These are phyloP conservation scores for Apodemia mormo DNA, from an alignment of 2,888 invertebrate species.

Conservation along the genomic window DNA sequence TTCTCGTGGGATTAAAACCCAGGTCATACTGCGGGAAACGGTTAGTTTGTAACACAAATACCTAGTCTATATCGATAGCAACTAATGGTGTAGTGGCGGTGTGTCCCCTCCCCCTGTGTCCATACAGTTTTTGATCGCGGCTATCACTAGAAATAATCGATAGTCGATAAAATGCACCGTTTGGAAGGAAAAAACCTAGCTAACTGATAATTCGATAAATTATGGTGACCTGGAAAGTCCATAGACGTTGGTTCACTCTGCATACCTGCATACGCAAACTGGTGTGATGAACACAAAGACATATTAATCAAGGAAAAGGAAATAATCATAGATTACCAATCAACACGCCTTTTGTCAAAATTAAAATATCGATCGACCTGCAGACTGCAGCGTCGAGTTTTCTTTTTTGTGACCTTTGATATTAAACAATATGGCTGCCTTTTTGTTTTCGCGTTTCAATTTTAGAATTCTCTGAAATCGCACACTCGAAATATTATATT, in stretches of 20 bases:
- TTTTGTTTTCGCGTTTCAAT: conserved; percentile 11
- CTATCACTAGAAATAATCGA: too few species aligned
- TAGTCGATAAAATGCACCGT: too few species aligned
- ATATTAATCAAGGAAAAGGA: not conserved
- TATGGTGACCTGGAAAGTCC: too few species aligned
- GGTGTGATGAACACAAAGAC: not conserved
- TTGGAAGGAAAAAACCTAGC: too few species aligned
- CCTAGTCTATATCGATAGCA: too few species aligned
- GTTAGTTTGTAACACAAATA: too few species aligned
- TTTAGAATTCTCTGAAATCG: not conserved
- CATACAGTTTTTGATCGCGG: too few species aligned
- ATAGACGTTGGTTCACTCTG: not conserved
- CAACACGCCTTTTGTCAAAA: not conserved
- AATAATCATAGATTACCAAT: not conserved
- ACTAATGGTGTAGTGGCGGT: too few species aligned
- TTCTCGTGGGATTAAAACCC: too few species aligned
- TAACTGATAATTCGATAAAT: too few species aligned
- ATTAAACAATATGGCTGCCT: conserved; percentile 20
- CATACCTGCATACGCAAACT: not conserved
- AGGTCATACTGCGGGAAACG: too few species aligned
- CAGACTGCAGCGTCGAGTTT: conserved; percentile 7
- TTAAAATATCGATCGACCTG: conserved; percentile 22
- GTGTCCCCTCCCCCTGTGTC: too few species aligned
- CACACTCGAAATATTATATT: not conserved
- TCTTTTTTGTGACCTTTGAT: conserved; percentile 27